A percentile compares a stretch with the other conserved stretches of the same genome.
Conservation (phyloP, 2,888 invertebrate genomes). For the Cylindroiulus punctatus region DNA sequence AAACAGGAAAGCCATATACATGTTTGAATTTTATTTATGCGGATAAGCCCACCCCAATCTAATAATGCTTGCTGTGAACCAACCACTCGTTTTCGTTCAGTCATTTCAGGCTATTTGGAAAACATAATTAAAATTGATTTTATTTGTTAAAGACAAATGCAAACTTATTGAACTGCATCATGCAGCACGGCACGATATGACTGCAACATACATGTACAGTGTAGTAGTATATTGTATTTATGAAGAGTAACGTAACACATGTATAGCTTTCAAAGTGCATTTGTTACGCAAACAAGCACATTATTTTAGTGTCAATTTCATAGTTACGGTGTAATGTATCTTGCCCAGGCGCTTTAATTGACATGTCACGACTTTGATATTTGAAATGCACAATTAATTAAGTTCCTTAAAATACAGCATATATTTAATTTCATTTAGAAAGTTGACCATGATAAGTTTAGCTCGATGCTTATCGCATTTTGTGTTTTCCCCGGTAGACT, state of each 20-base stretch:
- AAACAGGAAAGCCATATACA: neutral
- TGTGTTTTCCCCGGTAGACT: neutral
- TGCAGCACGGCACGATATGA: too few species aligned
- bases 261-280: too few species aligned
- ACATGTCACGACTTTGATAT: neutral
- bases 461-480: neutral
- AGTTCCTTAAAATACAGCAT: neutral
- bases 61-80: neutral
- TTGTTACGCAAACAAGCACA: too few species aligned
- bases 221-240: too few species aligned
- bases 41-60: neutral
- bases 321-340: neutral
- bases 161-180: too few species aligned
- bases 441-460: slow-evolving; percentile 1
- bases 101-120: too few species aligned
- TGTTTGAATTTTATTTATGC: neutral
- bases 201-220: too few species aligned
- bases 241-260: too few species aligned
- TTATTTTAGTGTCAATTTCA: too few species aligned
- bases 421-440: neutral
- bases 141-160: too few species aligned
- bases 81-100: too few species aligned
- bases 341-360: neutral
- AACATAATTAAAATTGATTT: too few species aligned
- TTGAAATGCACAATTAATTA: neutral